Evolutionary conservation across 2,888 invertebrate species (phyloP).

Genomic region (Melanotus villosus): DNA sequence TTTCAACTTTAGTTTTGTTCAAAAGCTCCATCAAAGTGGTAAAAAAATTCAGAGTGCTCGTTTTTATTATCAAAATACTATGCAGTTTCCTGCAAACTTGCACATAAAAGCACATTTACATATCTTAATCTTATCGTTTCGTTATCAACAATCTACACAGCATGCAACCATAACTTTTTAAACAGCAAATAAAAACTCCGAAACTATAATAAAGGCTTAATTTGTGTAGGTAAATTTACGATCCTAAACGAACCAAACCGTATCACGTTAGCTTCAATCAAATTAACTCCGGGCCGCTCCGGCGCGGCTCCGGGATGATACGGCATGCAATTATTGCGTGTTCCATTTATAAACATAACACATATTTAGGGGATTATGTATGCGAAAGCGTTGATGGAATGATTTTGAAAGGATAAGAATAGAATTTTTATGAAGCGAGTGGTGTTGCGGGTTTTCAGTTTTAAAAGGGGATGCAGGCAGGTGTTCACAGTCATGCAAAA

Average conservation of each 20-base stretch:
- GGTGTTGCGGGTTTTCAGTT: not conserved
- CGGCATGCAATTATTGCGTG: constrained; percentile 14
- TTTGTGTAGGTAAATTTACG: too few species aligned
- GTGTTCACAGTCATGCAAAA: constrained; percentile 27
- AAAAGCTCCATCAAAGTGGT: too few species aligned
- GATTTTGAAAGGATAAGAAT: not conserved
- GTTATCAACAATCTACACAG: not conserved
- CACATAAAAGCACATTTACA: not conserved
- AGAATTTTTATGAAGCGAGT: too few species aligned
- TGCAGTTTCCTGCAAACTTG: too few species aligned
- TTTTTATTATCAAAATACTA: too few species aligned
- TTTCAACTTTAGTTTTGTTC: too few species aligned
- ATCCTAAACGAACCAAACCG: not conserved
- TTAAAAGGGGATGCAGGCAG: constrained; percentile 7
- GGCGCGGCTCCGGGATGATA: constrained; percentile 23
- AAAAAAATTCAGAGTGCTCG: too few species aligned
- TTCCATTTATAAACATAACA: not conserved
- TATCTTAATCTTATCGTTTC: constrained; percentile 15
- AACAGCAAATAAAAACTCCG: too few species aligned
- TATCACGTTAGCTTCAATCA: not conserved
- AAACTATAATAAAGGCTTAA: too few species aligned
- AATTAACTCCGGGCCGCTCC: not conserved
- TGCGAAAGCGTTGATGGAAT: not conserved
- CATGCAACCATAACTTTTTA: not conserved
- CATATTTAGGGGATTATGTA: not conserved